Conservation (phyloP, 2,888 invertebrate species). For the Yponomeuta sedellus region DNA sequence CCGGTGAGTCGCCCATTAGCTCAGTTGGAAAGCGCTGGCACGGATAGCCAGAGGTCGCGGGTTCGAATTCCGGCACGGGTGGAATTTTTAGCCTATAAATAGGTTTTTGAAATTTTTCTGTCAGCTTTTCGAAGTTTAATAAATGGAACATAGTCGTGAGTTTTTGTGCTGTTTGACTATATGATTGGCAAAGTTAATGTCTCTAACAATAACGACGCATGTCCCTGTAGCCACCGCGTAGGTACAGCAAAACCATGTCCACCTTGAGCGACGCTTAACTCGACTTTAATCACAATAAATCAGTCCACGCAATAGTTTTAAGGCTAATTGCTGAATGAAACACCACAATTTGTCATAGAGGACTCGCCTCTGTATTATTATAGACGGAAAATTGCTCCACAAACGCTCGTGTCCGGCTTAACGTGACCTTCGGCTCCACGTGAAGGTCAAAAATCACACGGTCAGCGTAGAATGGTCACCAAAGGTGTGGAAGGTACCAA, state of each 20-base stretch:
- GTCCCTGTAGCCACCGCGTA: too few species aligned
- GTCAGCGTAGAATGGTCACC: not conserved
- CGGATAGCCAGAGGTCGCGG: too few species aligned
- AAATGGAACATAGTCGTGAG: too few species aligned
- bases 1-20: too few species aligned
- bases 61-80: too few species aligned
- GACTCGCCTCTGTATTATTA: conserved; percentile 19
- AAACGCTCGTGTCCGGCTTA: conserved; percentile 13
- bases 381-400: conserved; percentile 24
- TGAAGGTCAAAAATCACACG: not conserved
- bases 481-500: not conserved
- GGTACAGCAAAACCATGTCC: not conserved
- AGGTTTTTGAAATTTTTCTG: too few species aligned
- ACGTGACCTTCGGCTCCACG: not conserved
- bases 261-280: not conserved
- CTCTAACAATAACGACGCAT: too few species aligned
- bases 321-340: not conserved
- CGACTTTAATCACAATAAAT: conserved; percentile 3
- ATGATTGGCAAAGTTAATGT: too few species aligned
- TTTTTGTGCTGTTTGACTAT: too few species aligned
- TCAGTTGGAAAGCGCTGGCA: too few species aligned
- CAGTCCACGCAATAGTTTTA: not conserved
- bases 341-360: conserved; percentile 28
- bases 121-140: too few species aligned
- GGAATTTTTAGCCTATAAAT: too few species aligned